These are phyloP conservation scores for Dynastes hyllus DNA, from an alignment of 2,888 invertebrate species.

Conservation along the genomic window DNA sequence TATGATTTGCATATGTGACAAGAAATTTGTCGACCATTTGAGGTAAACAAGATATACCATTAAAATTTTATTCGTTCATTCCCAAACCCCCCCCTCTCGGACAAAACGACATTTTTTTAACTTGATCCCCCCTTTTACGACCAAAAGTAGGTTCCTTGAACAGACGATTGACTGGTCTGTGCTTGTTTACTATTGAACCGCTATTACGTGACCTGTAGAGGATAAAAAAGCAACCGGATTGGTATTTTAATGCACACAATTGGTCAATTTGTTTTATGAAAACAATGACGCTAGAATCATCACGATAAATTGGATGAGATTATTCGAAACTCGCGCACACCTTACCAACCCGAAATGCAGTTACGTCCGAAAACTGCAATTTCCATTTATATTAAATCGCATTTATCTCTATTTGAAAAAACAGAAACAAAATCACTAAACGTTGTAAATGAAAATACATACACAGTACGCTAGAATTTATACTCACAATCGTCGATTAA, in stretches of 20 bases:
- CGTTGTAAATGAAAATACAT: not conserved
- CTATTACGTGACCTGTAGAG: conserved; percentile 42
- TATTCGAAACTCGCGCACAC: conserved; percentile 42
- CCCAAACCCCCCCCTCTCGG: conserved; percentile 5
- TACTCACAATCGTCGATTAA: no score
- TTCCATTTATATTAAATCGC: conserved; percentile 12
- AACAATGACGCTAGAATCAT: conserved; percentile 44
- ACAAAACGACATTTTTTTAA: conserved; percentile 27
- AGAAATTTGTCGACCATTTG: not conserved
- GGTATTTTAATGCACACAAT: conserved; percentile 23
- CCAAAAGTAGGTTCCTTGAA: conserved; percentile 9
- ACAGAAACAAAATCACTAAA: not conserved
- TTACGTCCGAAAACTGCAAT: conserved; percentile 21
- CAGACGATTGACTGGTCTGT: conserved; percentile 13
- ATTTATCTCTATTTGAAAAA: not conserved
- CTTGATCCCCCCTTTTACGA: conserved; percentile 25
- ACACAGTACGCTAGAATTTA: no score
- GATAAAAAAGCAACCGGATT: conserved; percentile 22
- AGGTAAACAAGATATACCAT: conserved; percentile 15
- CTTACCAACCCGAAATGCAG: conserved; percentile 48
- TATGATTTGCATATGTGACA: no score
- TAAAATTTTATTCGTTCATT: conserved; percentile 36
- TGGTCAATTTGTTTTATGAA: conserved; percentile 55
- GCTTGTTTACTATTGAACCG: conserved; percentile 37
- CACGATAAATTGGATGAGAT: conserved; percentile 41